Evolutionary conservation across 2,888 invertebrate species (phyloP).

Genomic region (Pterostichus niger): DNA sequence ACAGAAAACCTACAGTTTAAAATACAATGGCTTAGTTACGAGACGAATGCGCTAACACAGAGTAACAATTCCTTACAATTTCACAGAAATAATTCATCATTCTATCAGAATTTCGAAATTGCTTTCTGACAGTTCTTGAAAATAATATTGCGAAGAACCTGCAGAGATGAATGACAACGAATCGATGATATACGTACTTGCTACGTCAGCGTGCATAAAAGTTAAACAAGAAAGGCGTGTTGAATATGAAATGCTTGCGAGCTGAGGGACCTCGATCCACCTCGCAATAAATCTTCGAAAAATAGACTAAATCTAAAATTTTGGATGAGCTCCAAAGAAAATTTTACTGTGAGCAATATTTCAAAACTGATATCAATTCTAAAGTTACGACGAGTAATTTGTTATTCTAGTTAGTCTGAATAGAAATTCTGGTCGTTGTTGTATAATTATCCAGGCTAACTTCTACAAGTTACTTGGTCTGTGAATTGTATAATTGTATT

Average conservation of each 20-base stretch:
- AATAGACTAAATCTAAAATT: conserved; percentile 41
- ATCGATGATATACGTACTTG: conserved; percentile 37
- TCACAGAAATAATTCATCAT: no score
- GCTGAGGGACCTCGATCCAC: background rate
- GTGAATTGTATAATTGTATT: no score
- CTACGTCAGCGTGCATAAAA: conserved; percentile 43
- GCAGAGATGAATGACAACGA: conserved; percentile 41
- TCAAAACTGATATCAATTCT: background rate
- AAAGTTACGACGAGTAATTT: no score
- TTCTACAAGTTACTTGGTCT: no score
- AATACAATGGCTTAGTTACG: no score
- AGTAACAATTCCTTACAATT: no score
- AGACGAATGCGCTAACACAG: no score
- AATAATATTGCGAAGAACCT: conserved; percentile 12
- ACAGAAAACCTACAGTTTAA: no score
- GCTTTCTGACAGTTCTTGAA: conserved; percentile 21
- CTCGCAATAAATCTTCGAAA: conserved; percentile 21
- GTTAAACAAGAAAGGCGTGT: conserved; percentile 51
- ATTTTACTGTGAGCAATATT: background rate
- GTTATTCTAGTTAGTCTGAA: no score
- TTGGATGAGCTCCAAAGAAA: conserved; percentile 21
- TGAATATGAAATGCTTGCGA: conserved; percentile 40
- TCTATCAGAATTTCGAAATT: conserved; percentile 14
- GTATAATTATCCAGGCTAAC: no score
- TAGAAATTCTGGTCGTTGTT: no score